Evolutionary conservation across 2,888 invertebrate species (phyloP), one percentile per base, ranked within the genome.

Genomic region (Lathronympha strigana): DNA sequence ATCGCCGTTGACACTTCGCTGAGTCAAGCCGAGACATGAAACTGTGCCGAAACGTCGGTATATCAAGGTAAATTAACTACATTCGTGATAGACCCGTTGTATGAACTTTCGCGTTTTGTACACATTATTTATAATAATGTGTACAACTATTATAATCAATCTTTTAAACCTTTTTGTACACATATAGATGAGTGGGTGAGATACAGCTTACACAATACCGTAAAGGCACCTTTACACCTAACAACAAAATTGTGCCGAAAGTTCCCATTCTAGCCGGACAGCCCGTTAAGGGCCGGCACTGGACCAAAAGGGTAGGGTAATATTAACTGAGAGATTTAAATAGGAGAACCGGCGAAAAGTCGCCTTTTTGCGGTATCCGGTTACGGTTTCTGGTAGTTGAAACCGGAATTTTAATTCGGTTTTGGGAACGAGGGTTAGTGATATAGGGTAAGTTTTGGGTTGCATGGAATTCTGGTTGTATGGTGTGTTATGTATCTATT

Each of bases 311-410:
- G 78, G 72, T 68, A 63, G 72, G 76, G 74, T 76, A 74, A 77
- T 81, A 82, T 82, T 78, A 83, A 80, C 78, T 72, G 75, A 71
- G 70, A 76, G 73, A 80, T 82, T 81, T 78, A 80, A 82, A 82
- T 76, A 71, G 75, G 71, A 74, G 68, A 51, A 57, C 57, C 62
- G 70, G 70, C 73, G 74, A 71, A 77, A 78, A 77, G 74, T 77
- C 63, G 77, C 73, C 70, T 73, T 75, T 77, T 77, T 78, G 82
- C 70, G 79, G 81, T 77, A 54, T 50, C 47, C 55, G 55, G 60
- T 64, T 55, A 60, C 57, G 19, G 40, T 60, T 38, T 49, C 15
- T 60, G 17, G 17, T 60, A 31, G 47, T 54, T 49, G 40, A 38
- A 61, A 53, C 53, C 45, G 64, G 58, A 64, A 64, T 60, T 64